A percentile compares a stretch with the other conserved stretches of the same genome.
These are phyloP conservation scores for Rhincodon typus DNA, from an alignment of 2,797 vertebrate species.

Conservation along the genomic window DNA sequence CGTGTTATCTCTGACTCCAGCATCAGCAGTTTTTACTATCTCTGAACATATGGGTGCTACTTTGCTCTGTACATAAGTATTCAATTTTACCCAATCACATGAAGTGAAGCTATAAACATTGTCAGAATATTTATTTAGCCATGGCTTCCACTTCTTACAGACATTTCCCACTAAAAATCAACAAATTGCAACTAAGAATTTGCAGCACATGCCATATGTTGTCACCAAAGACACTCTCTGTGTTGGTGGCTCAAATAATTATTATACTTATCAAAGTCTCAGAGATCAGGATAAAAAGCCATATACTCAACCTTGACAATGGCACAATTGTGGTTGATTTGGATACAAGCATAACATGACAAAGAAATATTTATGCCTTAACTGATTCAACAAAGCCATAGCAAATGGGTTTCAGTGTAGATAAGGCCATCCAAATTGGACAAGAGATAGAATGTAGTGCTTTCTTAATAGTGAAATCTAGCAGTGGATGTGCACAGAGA, in stretches of 20 bases:
- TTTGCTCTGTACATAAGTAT: not conserved
- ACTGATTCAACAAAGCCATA: not conserved
- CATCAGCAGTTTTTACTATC: too few species aligned
- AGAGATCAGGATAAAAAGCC: not conserved
- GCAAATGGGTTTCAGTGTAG: not conserved
- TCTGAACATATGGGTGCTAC: not conserved
- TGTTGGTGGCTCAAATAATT: not conserved
- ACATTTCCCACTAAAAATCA: not conserved
- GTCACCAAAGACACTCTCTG: too few species aligned
- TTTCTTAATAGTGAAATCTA: not conserved
- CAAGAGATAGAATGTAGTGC: not conserved
- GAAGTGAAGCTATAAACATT: not conserved
- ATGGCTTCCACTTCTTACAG: not conserved
- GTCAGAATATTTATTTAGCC: not conserved
- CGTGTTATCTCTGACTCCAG: too few species aligned
- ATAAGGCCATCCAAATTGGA: not conserved
- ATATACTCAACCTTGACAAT: not conserved
- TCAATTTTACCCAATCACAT: not conserved
- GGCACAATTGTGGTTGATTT: not conserved
- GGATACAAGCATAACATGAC: not conserved
- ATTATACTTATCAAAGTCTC: not conserved
- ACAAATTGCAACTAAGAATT: not conserved
- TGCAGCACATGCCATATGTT: too few species aligned
- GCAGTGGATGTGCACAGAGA: not conserved
- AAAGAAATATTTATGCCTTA: not conserved